phyloP scores from a whole-genome alignment of 2,888 invertebrate genomes.

The Subacronicta megacephala region DNA sequence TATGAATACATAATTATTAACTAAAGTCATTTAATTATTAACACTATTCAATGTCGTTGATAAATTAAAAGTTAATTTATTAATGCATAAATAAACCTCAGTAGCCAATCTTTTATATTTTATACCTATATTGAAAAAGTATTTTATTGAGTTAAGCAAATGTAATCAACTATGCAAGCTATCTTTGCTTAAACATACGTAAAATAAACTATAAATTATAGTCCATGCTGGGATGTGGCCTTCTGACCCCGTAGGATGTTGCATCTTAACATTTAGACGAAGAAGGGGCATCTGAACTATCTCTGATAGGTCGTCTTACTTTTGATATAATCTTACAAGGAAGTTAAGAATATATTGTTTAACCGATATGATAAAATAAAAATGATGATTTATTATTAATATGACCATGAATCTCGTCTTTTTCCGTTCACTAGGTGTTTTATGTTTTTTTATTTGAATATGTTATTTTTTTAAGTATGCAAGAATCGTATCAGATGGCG shows the following conservation, averaged over 20 bases:
- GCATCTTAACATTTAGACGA: constrained; percentile 51
- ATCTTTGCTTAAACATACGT: constrained; percentile 29
- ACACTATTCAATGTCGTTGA: too few relatives aligned
- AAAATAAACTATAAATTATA: constrained; percentile 47
- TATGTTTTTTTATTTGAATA: neutral
- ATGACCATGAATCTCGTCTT: constrained; percentile 20
- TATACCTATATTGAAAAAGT: too few relatives aligned
- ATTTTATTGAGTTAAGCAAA: constrained; percentile 10
- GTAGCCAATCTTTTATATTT: too few relatives aligned
- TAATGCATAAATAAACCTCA: too few relatives aligned
- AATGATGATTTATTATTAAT: constrained; percentile 15
- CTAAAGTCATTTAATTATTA: too few relatives aligned
- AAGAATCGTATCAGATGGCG: too few relatives aligned
- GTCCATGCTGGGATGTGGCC: constrained; percentile 47
- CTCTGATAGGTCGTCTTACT: constrained; percentile 13
- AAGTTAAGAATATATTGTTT: constrained; percentile 10
- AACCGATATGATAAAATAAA: constrained; percentile 2
- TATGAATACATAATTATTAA: too few relatives aligned
- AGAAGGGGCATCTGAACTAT: constrained; percentile 40
- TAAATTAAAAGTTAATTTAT: too few relatives aligned
- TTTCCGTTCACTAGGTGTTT: constrained; percentile 11
- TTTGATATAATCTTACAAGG: constrained; percentile 25
- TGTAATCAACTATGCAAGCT: constrained; percentile 28
- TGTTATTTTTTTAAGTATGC: constrained; percentile 8
- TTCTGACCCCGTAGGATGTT: constrained; percentile 45